Evolutionary conservation across 2,888 invertebrate species (phyloP).

Genomic region (Lasioglossum figueresi): DNA sequence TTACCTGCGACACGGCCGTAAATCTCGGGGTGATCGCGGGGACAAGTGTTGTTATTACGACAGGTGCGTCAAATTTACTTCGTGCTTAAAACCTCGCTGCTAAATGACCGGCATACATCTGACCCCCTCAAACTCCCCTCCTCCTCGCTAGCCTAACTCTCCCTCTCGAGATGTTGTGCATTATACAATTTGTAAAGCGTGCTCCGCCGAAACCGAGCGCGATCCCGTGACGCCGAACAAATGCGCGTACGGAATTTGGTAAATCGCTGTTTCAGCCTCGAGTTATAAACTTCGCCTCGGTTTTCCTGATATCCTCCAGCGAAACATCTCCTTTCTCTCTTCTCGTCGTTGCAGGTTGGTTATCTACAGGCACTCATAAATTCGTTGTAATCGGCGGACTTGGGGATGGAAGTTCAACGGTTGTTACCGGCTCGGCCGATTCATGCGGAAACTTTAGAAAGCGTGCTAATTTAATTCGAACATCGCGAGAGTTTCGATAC

Average conservation of each 20-base stretch:
- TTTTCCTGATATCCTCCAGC: not conserved
- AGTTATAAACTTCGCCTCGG: conserved; percentile 25
- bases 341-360: not conserved
- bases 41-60: conserved; percentile 58
- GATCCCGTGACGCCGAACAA: conserved; percentile 43
- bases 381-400: conserved; percentile 3
- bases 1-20: conserved; percentile 53
- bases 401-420: not conserved
- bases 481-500: not conserved
- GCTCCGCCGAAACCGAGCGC: conserved; percentile 10
- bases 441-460: not conserved
- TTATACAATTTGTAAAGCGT: conserved; percentile 49
- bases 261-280: conserved; percentile 17
- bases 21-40: conserved; percentile 56
- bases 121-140: not conserved
- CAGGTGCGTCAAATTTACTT: conserved; percentile 67
- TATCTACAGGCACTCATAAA: conserved; percentile 1
- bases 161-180: conserved; percentile 31
- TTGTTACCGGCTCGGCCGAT: not conserved
- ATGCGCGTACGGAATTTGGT: conserved; percentile 42
- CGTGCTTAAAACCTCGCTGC: conserved; percentile 52
- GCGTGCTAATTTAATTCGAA: conserved; percentile 2
- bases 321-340: not conserved
- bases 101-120: conserved; percentile 45
- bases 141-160: not conserved